Conservation (phyloP, 2,797 vertebrate species). For the Columba guinea region DNA sequence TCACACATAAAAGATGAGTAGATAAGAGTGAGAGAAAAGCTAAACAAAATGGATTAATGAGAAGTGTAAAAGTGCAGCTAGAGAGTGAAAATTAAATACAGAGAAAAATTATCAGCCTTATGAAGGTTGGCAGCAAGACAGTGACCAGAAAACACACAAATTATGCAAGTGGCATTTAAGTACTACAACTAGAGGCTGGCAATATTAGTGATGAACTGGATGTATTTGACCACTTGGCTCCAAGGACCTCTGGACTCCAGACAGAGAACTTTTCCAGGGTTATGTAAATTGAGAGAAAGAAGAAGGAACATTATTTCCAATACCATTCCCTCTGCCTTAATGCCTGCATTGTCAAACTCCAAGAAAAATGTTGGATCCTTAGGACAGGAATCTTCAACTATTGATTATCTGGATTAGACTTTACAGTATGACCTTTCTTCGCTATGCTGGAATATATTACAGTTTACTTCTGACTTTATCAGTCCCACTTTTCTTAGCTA, state of each 20-base stretch:
- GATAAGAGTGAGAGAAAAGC: slow-evolving; percentile 1
- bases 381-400: background rate
- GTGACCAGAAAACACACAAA: background rate
- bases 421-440: background rate
- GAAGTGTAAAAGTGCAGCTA: background rate
- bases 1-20: slow-evolving; percentile 22
- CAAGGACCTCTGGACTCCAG: background rate
- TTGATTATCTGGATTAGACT: background rate
- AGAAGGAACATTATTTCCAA: background rate
- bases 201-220: background rate
- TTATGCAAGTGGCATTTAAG: background rate
- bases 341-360: background rate
- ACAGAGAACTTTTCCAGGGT: background rate
- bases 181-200: background rate
- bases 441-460: background rate
- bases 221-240: background rate
- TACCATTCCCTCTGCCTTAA: background rate
- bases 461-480: background rate
- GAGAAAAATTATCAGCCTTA: background rate
- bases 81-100: slow-evolving; percentile 16
- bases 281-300: background rate
- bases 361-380: background rate
- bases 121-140: background rate
- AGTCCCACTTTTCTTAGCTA: background rate
- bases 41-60: slow-evolving; percentile 18